Conservation (phyloP, 2,113 vertebrate species). For the Sebastes fasciatus region DNA sequence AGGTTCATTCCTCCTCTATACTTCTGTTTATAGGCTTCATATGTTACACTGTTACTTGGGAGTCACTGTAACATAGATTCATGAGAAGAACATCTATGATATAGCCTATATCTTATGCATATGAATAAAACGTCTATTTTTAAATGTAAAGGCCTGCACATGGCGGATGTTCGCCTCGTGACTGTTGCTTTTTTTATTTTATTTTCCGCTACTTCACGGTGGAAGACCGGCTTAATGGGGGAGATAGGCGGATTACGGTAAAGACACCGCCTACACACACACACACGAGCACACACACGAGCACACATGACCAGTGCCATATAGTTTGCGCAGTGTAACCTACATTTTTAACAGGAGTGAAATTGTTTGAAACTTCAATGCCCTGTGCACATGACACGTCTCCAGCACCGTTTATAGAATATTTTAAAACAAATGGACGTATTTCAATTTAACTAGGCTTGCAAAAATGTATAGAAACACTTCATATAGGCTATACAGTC, state of each 20-base stretch:
- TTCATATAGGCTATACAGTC: neutral
- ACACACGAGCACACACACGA: neutral
- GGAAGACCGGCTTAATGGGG: constrained; percentile 17
- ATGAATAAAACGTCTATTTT: neutral
- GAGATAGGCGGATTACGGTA: constrained; percentile 75
- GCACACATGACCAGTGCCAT: neutral
- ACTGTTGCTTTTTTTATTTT: constrained; percentile 13
- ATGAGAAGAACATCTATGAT: neutral
- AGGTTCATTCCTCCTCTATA: neutral
- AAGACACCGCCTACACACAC: constrained; percentile 37
- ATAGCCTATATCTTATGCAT: no score
- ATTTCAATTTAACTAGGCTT: neutral
- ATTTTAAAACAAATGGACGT: neutral
- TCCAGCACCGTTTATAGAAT: neutral
- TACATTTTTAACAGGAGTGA: constrained; percentile 5
- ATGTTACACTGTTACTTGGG: neutral
- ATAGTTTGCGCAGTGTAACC: neutral
- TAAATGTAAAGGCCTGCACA: neutral
- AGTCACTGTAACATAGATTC: constrained; percentile 4
- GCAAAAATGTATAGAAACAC: neutral
- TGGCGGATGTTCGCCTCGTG: neutral
- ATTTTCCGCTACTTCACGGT: constrained; percentile 33
- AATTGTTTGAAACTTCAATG: constrained; percentile 7
- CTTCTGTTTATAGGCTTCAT: neutral
- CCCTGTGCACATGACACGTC: neutral